These are phyloP conservation scores for Synchiropus splendidus DNA, from an alignment of 2,113 vertebrate species.

Conservation along the genomic window DNA sequence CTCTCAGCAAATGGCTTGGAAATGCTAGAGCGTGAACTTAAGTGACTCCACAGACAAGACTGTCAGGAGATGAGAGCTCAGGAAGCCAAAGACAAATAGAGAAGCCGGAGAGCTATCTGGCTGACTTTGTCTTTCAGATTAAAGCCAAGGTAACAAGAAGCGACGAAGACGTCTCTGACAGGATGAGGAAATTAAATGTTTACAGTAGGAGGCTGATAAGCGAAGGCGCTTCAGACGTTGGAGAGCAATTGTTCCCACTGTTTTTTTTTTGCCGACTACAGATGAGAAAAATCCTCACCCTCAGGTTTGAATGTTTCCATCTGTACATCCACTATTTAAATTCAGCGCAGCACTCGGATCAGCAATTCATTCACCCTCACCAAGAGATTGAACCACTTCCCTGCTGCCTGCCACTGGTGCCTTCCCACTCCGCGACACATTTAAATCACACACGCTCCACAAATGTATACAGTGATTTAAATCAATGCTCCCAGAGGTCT, in stretches of 20 bases:
- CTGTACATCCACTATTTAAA: slow-evolving; percentile 26
- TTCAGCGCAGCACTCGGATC: slow-evolving; percentile 19
- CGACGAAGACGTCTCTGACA: slow-evolving; percentile 61
- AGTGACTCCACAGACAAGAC: slow-evolving; percentile 34
- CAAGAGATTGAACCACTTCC: slow-evolving; percentile 21
- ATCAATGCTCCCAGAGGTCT: too few species aligned
- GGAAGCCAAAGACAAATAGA: slow-evolving; percentile 40
- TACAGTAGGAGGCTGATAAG: slow-evolving; percentile 52
- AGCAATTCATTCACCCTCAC: slow-evolving; percentile 25
- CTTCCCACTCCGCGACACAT: slow-evolving; percentile 2
- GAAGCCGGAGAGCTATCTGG: slow-evolving; percentile 36
- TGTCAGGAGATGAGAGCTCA: slow-evolving; percentile 46
- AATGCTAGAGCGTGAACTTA: slow-evolving; percentile 35
- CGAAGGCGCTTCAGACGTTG: too few species aligned
- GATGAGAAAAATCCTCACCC: too few species aligned
- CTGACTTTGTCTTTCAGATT: slow-evolving; percentile 73
- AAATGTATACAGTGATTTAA: too few species aligned
- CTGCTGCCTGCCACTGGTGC: slow-evolving; percentile 4
- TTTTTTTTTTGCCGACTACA: too few species aligned
- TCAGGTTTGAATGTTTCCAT: too few species aligned
- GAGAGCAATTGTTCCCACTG: too few species aligned
- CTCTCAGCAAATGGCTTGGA: slow-evolving; percentile 27
- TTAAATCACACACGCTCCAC: too few species aligned
- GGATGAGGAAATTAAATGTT: slow-evolving; percentile 73
- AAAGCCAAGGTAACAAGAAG: slow-evolving; percentile 51